Base-by-base conservation (phyloP, 2,113 vertebrate species). In the Oryzias curvinotus region DNA sequence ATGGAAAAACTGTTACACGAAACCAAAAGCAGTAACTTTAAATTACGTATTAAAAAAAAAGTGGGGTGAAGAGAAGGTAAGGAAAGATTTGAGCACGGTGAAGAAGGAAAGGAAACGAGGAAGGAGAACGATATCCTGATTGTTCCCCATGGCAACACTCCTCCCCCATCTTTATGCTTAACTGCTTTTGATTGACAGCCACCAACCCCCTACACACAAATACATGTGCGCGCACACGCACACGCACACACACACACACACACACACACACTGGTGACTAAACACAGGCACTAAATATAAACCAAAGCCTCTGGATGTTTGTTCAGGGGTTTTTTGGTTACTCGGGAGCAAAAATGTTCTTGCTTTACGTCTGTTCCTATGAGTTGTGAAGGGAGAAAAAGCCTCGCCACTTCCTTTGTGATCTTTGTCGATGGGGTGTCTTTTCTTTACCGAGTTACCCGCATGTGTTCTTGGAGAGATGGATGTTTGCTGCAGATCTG, bases 151-250 rank as follows among this genome's bases (percentile, higher is more conserved):
- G 75, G 83, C 59, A 54, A 68, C 10, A 42, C 75, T 77, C 79
- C 64, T 80, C 79, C 85, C 78, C 83, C 75, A 62, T 70, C 67
- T 61, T 75, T 43, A 75, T 18, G 81, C 81, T 65, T 36, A 19
- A 18, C 44, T 57, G 62, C 70, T 10, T 62, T 28, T 87, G 85
- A 87, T 46, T 84, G 81, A 81, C 83, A 84, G 77, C 45, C 55
- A 57, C 65, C 70, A 57, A 57, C 75, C 72, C 55, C 65, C 66
- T 36, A 52, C 52, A 65, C 62, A 44, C 59, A 68, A 56, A 71
- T 45, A 60, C 58, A 72, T 36, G 2, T 36, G 30, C 68, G 23
- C 51, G 57, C 30, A 36, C 30, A 36, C 8, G 28, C 56, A 62
- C 63, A 30, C n/a, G n/a, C n/a, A n/a, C n/a, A n/a, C n/a, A n/a